Evolutionary conservation across 2,888 invertebrate genomes (phyloP).

Genomic region (Spatulosminthurus flaviceps): DNA sequence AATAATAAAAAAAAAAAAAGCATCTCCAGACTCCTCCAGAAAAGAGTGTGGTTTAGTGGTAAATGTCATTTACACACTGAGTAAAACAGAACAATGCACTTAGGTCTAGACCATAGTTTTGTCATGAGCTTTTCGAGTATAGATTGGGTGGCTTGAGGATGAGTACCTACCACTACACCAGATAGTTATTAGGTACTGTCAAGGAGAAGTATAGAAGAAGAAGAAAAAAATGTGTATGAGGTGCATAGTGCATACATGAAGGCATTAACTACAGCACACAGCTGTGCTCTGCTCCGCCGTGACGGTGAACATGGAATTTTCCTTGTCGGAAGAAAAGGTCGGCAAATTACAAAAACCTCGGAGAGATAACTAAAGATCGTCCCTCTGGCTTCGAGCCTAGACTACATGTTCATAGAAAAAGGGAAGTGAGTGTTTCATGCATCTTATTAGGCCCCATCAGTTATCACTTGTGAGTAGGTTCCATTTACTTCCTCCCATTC

Average conservation of each 20-base stretch:
- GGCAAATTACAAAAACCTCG: constrained; percentile 1
- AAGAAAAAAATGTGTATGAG: too few species aligned
- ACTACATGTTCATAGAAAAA: too few species aligned
- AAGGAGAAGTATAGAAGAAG: too few species aligned
- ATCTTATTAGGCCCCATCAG: too few species aligned
- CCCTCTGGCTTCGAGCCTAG: neutral
- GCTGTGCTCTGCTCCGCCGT: constrained; percentile 10
- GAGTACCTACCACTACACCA: too few species aligned
- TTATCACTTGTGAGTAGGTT: too few species aligned
- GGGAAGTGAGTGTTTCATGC: too few species aligned
- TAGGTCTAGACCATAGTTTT: neutral
- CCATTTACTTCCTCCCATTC: too few species aligned
- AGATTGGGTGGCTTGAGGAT: neutral
- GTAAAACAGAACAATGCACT: constrained; percentile 33
- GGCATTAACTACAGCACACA: neutral
- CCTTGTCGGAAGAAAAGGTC: neutral
- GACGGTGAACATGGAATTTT: neutral
- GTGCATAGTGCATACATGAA: too few species aligned
- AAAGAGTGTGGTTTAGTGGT: neutral
- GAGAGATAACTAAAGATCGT: constrained; percentile 8
- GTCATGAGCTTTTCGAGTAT: neutral
- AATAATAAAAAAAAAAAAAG: neutral
- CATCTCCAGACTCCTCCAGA: neutral
- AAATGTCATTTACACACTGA: neutral
- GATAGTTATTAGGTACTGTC: too few species aligned